phyloP scores from a whole-genome alignment of 2,888 invertebrate genomes.

The Barypeithes pellucidus region DNA sequence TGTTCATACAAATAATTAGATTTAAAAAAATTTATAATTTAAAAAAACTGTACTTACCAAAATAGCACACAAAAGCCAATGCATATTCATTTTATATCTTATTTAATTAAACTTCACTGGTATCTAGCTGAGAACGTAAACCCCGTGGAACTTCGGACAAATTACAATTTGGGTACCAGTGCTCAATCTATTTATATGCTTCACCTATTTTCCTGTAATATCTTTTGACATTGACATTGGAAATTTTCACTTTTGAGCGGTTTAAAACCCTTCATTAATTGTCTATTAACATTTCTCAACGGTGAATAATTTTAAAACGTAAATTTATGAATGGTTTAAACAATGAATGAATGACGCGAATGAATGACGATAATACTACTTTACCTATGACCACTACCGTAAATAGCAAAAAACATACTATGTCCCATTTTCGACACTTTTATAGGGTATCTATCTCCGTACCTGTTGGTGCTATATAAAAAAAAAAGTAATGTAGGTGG shows the following conservation, averaged over 20 bases:
- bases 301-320: background rate
- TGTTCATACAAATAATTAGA: too few species aligned
- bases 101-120: background rate
- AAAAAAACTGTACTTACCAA: background rate
- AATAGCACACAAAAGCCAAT: background rate
- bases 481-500: too few species aligned
- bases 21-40: too few species aligned
- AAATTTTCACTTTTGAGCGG: background rate
- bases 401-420: too few species aligned
- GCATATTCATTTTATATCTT: background rate
- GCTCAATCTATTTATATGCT: background rate
- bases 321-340: background rate
- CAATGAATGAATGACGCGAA: too few species aligned
- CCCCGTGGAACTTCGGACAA: background rate
- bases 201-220: background rate
- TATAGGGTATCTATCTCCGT: too few species aligned
- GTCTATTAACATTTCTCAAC: background rate
- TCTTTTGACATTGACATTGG: background rate
- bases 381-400: too few species aligned
- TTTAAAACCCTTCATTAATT: conserved; percentile 1
- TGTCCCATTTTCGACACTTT: too few species aligned
- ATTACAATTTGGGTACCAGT: background rate
- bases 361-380: background rate
- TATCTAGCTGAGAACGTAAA: background rate
- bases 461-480: too few species aligned